Conservation (phyloP, 1,140 invertebrate species). For the Anadara kagoshimensis region DNA sequence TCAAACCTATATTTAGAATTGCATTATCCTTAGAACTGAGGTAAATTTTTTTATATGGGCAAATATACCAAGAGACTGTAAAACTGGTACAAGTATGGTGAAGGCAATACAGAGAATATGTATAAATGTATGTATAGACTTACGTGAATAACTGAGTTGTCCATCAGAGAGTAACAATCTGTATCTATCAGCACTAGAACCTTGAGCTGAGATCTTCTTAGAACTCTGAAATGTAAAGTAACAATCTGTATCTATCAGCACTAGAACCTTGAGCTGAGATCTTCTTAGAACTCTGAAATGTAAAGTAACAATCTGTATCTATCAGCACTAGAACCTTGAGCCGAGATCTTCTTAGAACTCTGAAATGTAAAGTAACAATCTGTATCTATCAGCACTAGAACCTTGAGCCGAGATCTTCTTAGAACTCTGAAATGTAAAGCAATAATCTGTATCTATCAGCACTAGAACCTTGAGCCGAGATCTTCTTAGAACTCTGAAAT, state of each 20-base stretch:
- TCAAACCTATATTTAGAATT: no score
- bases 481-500: no score
- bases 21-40: no score
- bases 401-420: no score
- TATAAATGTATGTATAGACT: conserved; percentile 15
- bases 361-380: background rate
- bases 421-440: no score
- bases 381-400: background rate
- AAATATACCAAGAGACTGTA: background rate
- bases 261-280: background rate
- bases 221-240: conserved; percentile 74
- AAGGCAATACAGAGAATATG: no score
- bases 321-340: conserved; percentile 1
- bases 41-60: no score
- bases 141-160: conserved; percentile 83
- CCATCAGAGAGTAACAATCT: conserved; percentile 91
- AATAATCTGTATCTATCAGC: no score
- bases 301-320: background rate
- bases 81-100: background rate
- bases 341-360: background rate
- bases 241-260: background rate
- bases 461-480: no score
- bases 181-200: conserved; percentile 82
- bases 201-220: conserved; percentile 79
- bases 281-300: background rate